Evolutionary conservation across 2,797 vertebrate genomes (phyloP).

Genomic region (Orientallactaga sibirica): DNA sequence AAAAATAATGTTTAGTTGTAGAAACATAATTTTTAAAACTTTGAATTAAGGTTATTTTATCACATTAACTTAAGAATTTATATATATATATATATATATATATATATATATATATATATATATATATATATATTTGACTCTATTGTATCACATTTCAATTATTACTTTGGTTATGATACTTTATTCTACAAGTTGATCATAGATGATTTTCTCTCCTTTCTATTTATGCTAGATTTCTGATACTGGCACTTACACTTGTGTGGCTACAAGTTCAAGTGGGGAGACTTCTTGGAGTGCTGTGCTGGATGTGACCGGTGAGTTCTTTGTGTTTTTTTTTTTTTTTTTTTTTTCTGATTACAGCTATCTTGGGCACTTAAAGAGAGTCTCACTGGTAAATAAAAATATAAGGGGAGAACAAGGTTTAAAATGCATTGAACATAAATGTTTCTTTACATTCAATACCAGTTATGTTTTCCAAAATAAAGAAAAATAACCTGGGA

Average conservation of each 20-base stretch:
- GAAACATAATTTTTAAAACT: background rate
- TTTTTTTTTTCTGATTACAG: background rate
- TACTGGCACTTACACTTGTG: constrained; percentile 98
- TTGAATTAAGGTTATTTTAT: background rate
- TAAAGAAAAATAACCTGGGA: background rate
- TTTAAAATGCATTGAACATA: background rate
- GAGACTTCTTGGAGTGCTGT: constrained; percentile 99
- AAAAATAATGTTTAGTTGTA: background rate
- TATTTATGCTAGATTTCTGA: constrained; percentile 92
- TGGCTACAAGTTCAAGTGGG: constrained; percentile 98
- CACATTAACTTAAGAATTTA: background rate
- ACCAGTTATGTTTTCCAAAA: background rate
- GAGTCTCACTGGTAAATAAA: background rate
- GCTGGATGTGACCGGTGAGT: constrained; percentile 96
- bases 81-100: background rate
- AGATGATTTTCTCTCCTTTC: background rate
- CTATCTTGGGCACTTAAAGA: background rate
- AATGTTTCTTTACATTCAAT: background rate
- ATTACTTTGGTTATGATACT: background rate
- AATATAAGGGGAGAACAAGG: background rate
- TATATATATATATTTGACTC: background rate
- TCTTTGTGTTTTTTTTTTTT: background rate
- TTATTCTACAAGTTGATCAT: background rate
- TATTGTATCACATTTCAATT: background rate
- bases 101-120: background rate